Conservation (phyloP, 2,113 vertebrate species). For the Smithornis capensis region DNA sequence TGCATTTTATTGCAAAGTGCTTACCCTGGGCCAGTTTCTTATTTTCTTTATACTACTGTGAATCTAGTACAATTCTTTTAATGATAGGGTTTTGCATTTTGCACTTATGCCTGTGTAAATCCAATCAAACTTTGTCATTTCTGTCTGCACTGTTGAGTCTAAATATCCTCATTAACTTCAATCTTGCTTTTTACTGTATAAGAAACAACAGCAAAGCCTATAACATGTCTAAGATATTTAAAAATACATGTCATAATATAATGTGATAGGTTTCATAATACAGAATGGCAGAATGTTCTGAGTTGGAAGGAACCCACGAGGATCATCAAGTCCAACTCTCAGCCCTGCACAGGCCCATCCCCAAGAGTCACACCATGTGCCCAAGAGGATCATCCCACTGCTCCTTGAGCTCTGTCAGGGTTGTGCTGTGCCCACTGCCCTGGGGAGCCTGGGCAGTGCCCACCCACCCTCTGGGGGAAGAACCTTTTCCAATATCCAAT, state of each 20-base stretch:
- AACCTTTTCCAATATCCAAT: background rate
- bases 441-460: background rate
- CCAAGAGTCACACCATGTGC: background rate
- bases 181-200: background rate
- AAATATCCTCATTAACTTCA: background rate
- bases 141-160: background rate
- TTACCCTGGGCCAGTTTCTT: background rate
- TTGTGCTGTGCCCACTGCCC: background rate
- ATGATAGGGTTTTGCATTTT: background rate
- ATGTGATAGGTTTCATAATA: background rate
- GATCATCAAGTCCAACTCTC: background rate
- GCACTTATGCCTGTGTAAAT: slow-evolving; percentile 18
- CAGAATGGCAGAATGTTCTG: background rate
- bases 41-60: background rate
- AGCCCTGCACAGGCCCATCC: background rate
- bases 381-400: background rate
- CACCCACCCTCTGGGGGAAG: background rate
- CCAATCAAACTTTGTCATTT: background rate
- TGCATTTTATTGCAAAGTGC: background rate
- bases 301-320: background rate
- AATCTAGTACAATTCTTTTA: background rate
- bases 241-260: background rate
- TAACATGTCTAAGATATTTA: background rate
- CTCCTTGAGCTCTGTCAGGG: background rate
- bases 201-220: background rate